A percentile compares a stretch with the other conserved stretches of the same genome.
Evolutionary conservation across 2,113 vertebrate species (phyloP).

Genomic region (Odobenus rosmarus): DNA sequence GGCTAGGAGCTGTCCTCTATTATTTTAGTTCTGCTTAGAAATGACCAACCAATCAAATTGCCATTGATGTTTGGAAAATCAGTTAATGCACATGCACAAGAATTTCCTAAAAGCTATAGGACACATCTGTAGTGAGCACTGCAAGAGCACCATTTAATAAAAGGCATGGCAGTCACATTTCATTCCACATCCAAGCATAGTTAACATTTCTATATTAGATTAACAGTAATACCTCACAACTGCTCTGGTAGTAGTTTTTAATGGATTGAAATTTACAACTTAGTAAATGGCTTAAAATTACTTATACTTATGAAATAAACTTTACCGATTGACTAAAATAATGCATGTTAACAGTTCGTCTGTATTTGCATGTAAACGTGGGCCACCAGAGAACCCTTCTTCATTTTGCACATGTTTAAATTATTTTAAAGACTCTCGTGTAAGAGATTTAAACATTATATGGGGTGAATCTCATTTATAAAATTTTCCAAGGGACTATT

Average conservation of each 20-base stretch:
- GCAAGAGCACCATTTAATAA: constrained; percentile 69
- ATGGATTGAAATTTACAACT: constrained; percentile 72
- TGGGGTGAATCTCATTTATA: not conserved
- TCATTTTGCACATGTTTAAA: constrained; percentile 1
- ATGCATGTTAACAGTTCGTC: constrained; percentile 48
- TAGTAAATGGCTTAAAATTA: constrained; percentile 73
- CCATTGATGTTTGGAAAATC: constrained; percentile 76
- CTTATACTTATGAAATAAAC: constrained; percentile 67
- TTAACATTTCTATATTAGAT: constrained; percentile 79
- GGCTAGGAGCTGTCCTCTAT: constrained; percentile 34
- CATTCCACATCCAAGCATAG: constrained; percentile 72
- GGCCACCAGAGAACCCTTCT: not conserved
- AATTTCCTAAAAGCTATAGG: constrained; percentile 75
- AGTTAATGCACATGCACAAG: constrained; percentile 56
- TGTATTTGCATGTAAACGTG: constrained; percentile 59
- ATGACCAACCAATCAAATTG: constrained; percentile 67
- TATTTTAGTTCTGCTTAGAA: constrained; percentile 73
- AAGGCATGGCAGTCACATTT: constrained; percentile 73
- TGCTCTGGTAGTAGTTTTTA: constrained; percentile 79
- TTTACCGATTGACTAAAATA: constrained; percentile 56
- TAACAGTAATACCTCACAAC: constrained; percentile 86
- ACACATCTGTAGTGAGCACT: constrained; percentile 74
- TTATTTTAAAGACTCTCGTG: constrained; percentile 1
- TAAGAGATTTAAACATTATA: constrained; percentile 1
- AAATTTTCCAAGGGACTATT: not conserved